Evolutionary conservation across 2,113 vertebrate species (phyloP), one percentile per base, ranked within the genome.

Genomic region (Oryzias melastigma): DNA sequence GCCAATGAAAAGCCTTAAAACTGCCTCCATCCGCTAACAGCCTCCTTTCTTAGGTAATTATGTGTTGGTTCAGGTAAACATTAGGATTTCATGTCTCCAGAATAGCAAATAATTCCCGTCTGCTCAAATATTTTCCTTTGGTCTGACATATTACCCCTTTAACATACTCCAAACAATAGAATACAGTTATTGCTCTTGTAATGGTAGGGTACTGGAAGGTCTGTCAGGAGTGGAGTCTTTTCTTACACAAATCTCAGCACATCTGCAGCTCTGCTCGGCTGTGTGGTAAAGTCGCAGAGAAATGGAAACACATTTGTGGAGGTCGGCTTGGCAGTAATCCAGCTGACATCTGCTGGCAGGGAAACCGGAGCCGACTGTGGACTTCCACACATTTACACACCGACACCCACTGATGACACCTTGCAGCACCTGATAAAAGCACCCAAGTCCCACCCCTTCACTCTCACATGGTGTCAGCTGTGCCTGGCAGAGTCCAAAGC

Each of bases 291-390:
- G 40, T 35, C 44, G 20, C 44, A 54, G 19, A 35, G 43, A 52
- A 68, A 67, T 45, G 47, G 56, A 43, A 56, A 48, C 57, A 12
- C 25, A 71, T 61, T 62, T 64, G 53, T 47, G 29, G 44, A 35
- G 45, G 48, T 40, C 43, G 40, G 66, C 41, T 65, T 73, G 66
- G 74, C 67, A 56, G 57, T 7, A 20, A 50, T 78, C 46, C 73
- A 76, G 64, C 43, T 41, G 44, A 60, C 72, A 71, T 71, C 56
- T 58, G 57, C 62, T 74, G 82, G 61, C 68, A 66, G 53, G 64
- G 57, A 65, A 60, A 62, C 40, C 20, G 58, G 45, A 63, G 58
- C 62, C 46, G 66, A 75, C 66, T 62, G 53, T 51, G 62, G 54
- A 51, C 73, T 19, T 71, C 65, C 53, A 58, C 73, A 75, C 69